Conservation (phyloP, 1,140 invertebrate genomes). For the Carposina sasakii region DNA sequence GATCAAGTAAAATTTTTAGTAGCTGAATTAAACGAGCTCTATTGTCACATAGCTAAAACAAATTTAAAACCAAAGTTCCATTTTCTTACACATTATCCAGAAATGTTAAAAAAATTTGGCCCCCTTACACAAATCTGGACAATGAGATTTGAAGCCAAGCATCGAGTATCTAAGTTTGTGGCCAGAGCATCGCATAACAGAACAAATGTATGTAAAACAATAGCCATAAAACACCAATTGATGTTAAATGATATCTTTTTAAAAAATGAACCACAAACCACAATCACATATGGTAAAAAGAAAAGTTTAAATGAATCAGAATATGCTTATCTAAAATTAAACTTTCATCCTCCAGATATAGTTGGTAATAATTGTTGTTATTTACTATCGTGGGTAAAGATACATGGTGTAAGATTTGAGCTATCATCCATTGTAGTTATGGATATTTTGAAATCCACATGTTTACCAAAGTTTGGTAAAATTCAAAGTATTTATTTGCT, state of each 20-base stretch:
- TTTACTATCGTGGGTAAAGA: too few species aligned
- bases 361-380: too few species aligned
- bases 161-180: conserved; percentile 23
- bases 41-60: conserved; percentile 13
- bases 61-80: conserved; percentile 35
- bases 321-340: too few species aligned
- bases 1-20: conserved; percentile 17
- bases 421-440: too few species aligned
- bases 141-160: conserved; percentile 30
- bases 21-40: conserved; percentile 23
- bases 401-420: too few species aligned
- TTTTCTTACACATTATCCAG: conserved; percentile 31
- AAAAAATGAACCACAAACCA: too few species aligned
- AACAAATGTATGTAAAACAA: conserved; percentile 18
- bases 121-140: conserved; percentile 19
- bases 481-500: too few species aligned
- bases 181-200: conserved; percentile 16
- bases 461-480: too few species aligned
- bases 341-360: too few species aligned
- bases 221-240: conserved; percentile 13
- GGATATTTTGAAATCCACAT: too few species aligned
- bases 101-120: conserved; percentile 25
- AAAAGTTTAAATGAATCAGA: too few species aligned
- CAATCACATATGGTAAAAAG: too few species aligned
- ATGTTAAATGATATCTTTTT: conserved; percentile 13